Evolutionary conservation across 2,797 vertebrate species (phyloP).

Genomic region (Sebastes nivosus): DNA sequence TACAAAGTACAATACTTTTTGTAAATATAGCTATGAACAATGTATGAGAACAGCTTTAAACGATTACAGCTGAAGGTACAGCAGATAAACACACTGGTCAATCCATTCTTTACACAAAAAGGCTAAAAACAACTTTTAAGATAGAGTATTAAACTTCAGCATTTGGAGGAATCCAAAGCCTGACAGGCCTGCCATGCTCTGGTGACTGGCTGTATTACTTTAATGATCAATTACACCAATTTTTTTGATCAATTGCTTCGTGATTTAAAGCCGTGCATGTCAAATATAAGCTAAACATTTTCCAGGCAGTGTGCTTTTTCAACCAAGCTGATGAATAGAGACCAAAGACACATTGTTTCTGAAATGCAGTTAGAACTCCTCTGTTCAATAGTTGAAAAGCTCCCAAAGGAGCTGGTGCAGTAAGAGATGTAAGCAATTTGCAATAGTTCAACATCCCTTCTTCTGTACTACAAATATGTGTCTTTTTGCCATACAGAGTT

Average conservation of each 20-base stretch:
- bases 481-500: constrained; percentile 24
- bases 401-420: constrained; percentile 33
- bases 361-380: not conserved
- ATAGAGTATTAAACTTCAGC: not conserved
- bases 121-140: not conserved
- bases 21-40: too few relatives aligned
- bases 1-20: too few relatives aligned
- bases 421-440: constrained; percentile 33
- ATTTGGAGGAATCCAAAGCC: not conserved
- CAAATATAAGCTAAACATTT: not conserved
- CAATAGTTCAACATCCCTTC: constrained; percentile 35
- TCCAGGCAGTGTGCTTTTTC: not conserved
- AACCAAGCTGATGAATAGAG: not conserved
- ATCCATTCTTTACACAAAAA: not conserved
- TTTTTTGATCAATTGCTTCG: not conserved
- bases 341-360: not conserved
- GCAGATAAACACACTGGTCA: not conserved
- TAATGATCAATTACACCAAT: not conserved
- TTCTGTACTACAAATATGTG: constrained; percentile 39
- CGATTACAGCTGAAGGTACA: not conserved
- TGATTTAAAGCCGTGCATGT: not conserved
- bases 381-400: constrained; percentile 13
- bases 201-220: not conserved
- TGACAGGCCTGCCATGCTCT: not conserved
- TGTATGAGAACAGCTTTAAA: too few relatives aligned